phyloP scores from a whole-genome alignment of 2,113 vertebrate genomes.

The Electrona antarctica region DNA sequence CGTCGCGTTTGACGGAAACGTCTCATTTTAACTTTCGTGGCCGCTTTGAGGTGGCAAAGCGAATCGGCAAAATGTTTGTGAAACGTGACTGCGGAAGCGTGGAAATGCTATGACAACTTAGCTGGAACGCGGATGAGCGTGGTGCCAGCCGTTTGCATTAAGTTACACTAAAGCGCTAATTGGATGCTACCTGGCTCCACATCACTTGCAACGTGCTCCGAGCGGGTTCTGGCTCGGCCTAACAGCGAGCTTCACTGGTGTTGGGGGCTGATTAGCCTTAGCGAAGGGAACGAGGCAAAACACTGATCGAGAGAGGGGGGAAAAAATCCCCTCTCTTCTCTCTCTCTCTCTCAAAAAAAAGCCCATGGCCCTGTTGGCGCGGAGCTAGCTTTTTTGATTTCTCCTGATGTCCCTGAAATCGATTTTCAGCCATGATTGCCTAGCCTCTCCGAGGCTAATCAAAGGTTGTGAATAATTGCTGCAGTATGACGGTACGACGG shows the following conservation, averaged over 20 bases:
- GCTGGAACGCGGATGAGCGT: slow-evolving; percentile 62
- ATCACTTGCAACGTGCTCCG: slow-evolving; percentile 69
- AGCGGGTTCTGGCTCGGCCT: slow-evolving; percentile 72
- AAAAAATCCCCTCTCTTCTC: slow-evolving; percentile 53
- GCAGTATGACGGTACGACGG: slow-evolving; percentile 69
- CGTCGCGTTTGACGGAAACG: slow-evolving; percentile 63
- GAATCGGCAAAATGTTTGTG: slow-evolving; percentile 74
- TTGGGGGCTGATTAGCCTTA: slow-evolving; percentile 78
- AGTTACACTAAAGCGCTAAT: slow-evolving; percentile 79
- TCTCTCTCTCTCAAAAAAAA: slow-evolving; percentile 33
- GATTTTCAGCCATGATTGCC: slow-evolving; percentile 79
- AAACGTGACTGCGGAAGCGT: slow-evolving; percentile 74
- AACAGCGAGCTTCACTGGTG: slow-evolving; percentile 72
- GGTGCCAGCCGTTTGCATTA: slow-evolving; percentile 80
- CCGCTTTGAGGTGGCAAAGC: slow-evolving; percentile 74
- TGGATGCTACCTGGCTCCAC: slow-evolving; percentile 81
- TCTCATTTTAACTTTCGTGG: slow-evolving; percentile 77
- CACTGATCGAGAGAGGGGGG: slow-evolving; percentile 50
- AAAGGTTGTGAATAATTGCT: slow-evolving; percentile 79
- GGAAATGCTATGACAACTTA: slow-evolving; percentile 77
- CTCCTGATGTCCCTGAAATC: slow-evolving; percentile 79
- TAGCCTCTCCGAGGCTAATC: slow-evolving; percentile 74
- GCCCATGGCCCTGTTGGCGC: slow-evolving; percentile 75
- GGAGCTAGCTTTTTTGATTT: slow-evolving; percentile 67
- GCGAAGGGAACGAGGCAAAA: slow-evolving; percentile 65